Evolutionary conservation across 2,113 vertebrate genomes (phyloP), one percentile per base, ranked within the genome.

Genomic region (Axis porcinus): DNA sequence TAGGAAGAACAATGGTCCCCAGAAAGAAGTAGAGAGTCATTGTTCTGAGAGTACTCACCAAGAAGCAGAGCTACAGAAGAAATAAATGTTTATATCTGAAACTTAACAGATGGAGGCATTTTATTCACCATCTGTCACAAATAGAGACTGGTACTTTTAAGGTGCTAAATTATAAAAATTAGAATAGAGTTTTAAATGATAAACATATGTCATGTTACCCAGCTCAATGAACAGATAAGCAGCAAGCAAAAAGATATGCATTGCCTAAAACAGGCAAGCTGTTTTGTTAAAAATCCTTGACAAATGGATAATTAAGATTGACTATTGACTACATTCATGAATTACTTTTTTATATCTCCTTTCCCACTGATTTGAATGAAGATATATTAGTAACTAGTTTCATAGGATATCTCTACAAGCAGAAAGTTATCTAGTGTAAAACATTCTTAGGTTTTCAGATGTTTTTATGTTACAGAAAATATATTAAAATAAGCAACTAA

Each of bases 31-130:
- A 47, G 36, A 47, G 60, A 54, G 33, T 40, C 84, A 88, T 33
- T 50, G 25, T 11, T 64, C 97, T 83, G 40, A 86, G 33, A 81
- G 11, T 57, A 94, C n/a, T 45, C 64, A 78, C 74, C 54, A 23
- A 97, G 85, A 94, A 93, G 27, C 4, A 45, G 95, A 93, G 90
- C 27, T 55, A 82, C 30, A 17, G 28, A 62, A 52, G 45, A 95
- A 95, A 58, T 17, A 50, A 64, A 11, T 30, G 33, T 82, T 91
- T 83, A 55, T 23, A 36, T 83, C 40, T 57, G 83, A 47, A 54
- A 91, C 13, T 86, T 60, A 92, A 64, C 19, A 95, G 93, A 97
- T 79, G 4, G 25, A 92, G 92, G 36, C 47, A 93, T 64, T 97
- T 76, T 86, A 8, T 89, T 97, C 57, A 92, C 86, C 74, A 94